Conservation (phyloP, 2,797 vertebrate genomes). For the Remorina albescens region DNA sequence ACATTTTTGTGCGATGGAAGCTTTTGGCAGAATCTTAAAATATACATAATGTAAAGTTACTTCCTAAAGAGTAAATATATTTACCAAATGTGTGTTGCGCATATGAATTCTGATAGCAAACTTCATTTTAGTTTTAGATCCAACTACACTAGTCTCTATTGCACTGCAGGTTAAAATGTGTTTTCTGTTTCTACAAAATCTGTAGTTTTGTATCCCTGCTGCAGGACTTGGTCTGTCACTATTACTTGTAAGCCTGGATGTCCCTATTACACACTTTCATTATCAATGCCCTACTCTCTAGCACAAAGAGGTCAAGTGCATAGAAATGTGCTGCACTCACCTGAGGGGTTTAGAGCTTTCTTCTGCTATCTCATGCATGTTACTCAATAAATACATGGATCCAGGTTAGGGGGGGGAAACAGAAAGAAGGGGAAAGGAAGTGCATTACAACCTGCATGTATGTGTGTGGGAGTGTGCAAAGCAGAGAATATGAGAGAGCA, state of each 20-base stretch:
- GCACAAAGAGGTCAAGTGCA: slow-evolving; percentile 78
- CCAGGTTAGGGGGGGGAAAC: slow-evolving; percentile 68
- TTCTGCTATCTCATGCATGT: slow-evolving; percentile 76
- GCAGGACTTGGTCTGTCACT: slow-evolving; percentile 51
- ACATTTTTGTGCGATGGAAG: slow-evolving; percentile 43
- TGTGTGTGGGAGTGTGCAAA: slow-evolving; percentile 60
- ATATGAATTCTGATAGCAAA: not conserved
- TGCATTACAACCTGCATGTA: slow-evolving; percentile 70
- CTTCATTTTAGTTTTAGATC: too few species aligned
- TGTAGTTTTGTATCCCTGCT: slow-evolving; percentile 27
- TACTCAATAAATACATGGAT: slow-evolving; percentile 81
- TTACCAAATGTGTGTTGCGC: not conserved
- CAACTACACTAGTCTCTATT: not conserved
- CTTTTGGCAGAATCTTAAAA: slow-evolving; percentile 40
- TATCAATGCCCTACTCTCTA: slow-evolving; percentile 73
- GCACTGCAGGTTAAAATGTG: not conserved
- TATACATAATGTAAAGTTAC: slow-evolving; percentile 13
- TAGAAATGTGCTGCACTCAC: slow-evolving; percentile 69
- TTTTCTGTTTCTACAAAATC: slow-evolving; percentile 37
- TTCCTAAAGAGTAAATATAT: not conserved
- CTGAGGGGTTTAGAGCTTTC: slow-evolving; percentile 65
- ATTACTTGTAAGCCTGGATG: slow-evolving; percentile 54
- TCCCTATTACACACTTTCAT: slow-evolving; percentile 72
- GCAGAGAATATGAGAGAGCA: slow-evolving; percentile 62
- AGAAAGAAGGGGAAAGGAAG: slow-evolving; percentile 55